Evolutionary conservation across 2,113 vertebrate species (phyloP), one percentile per base, ranked within the genome.

Genomic region (Psittacus erithacus): DNA sequence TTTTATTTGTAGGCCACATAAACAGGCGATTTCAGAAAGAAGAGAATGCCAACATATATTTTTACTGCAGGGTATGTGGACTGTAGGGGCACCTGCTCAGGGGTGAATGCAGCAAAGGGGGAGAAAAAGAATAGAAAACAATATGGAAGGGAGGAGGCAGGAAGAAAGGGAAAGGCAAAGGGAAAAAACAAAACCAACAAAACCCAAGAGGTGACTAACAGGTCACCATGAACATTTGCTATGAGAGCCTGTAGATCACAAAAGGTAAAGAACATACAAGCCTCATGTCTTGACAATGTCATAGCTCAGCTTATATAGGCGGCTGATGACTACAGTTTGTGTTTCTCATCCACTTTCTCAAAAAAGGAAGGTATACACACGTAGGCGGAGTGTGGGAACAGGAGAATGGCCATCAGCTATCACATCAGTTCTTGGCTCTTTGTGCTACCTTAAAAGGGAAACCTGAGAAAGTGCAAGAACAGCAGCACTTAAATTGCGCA

Each of bases 91-190:
- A 60, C 11, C 27, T 64, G n/a, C 60, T 81, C 25, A 59, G 65
- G 38, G 10, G 12, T 46, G 2, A 70, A 74, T 23, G 28, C 17
- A 77, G 59, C 13, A 83, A 82, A 25, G 12, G 20, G 18, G 46
- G 16, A 82, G 31, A 50, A 47, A 73, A 80, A 16, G 14, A 95
- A 27, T 6, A 82, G 38, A 86, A 84, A 65, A 62, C 28, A 80
- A 50, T 39, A n/a, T 0, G 1, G 38, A 1, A 3, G 19, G 15
- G 16, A 46, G 10, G 28, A n/a, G 6, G 11, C 23, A 7, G 6
- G 7, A 17, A 67, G 43, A 41, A 39, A 39, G 38, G 38, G 38
- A 39, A 39, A 39, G 4, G 41, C 5, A 4, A 59, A 47, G 23
- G 4, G 2, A 17, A 80, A 55, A 65, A 41, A 17, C 11, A 41